Evolutionary conservation across 2,888 invertebrate species (phyloP), one percentile per base, ranked within the genome.

Genomic region (Gerris lacustris): DNA sequence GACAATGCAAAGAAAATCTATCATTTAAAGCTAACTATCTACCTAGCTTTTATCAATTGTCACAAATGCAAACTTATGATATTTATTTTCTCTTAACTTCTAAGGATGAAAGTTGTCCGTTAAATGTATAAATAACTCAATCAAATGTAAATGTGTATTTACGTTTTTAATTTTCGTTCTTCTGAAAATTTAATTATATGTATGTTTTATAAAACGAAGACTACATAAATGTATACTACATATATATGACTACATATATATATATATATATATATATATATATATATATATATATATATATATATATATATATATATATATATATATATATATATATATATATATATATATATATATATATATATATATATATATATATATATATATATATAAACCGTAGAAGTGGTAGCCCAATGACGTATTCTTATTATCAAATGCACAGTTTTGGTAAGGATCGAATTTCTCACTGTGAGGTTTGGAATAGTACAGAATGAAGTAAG

Each of bases 241-340:
- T 47, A 47, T 47, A 47, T 47, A 47, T 47, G 11, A 7, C 6
- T 47, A 47, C 11, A 47, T 47, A 47, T 47, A 47, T 47, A 47
- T 7, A 47, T 47, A 47, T 47, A 47, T 47, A 47, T 47, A 47
- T 47, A 47, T 47, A 47, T n/a, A 47, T 47, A 47, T 47, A 47
- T 47, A 47, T 47, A 47, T 47, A 47, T 47, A 47, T 47, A 47
- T 47, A 47, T 47, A 47, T 47, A 47, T 47, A 47, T 47, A 47
- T 47, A 47, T 47, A 47, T 47, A 47, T 47, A 47, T 47, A 47
- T 47, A 47, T 47, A 47, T 47, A 47, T 47, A 47, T 47, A 47
- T 47, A 47, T 47, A 7, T 7, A 7, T 11, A 47, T 47, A 47
- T n/a, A n/a, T 47, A 47, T 47, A 47, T 47, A 47, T 47, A 47